phyloP scores from a whole-genome alignment of 2,888 invertebrate species.

The Epistrophella euchroma region DNA sequence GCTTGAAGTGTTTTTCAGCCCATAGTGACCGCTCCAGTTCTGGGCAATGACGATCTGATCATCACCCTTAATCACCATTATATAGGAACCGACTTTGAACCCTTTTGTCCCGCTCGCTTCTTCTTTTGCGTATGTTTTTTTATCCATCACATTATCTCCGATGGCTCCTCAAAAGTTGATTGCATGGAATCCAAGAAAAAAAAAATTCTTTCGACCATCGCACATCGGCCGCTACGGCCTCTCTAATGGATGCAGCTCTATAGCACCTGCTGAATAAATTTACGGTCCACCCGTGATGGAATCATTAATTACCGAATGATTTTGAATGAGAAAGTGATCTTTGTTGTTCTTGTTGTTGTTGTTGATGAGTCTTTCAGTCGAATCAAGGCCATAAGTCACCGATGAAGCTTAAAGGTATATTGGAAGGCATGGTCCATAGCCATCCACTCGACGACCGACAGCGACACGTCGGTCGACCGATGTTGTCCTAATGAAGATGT shows the following conservation, averaged over 20 bases:
- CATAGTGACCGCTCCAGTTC: slow-evolving; percentile 69
- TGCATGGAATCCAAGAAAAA: slow-evolving; percentile 30
- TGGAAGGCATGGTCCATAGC: background rate
- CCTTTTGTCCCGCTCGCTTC: slow-evolving; percentile 43
- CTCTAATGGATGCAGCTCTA: slow-evolving; percentile 13
- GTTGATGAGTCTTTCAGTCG: slow-evolving; percentile 15
- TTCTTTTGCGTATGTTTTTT: slow-evolving; percentile 1
- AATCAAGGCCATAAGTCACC: slow-evolving; percentile 67
- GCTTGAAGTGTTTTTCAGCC: slow-evolving; percentile 44
- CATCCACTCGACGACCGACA: background rate
- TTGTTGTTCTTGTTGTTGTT: slow-evolving; percentile 26
- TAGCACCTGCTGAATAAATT: slow-evolving; percentile 74
- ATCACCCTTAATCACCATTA: slow-evolving; percentile 61
- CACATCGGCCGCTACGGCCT: background rate
- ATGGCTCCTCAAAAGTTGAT: slow-evolving; percentile 42
- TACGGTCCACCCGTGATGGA: slow-evolving; percentile 68
- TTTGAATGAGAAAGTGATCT: slow-evolving; percentile 74
- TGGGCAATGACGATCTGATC: slow-evolving; percentile 23
- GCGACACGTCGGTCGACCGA: too few species aligned
- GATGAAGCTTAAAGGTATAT: background rate
- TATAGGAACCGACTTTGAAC: slow-evolving; percentile 60
- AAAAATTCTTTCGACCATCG: slow-evolving; percentile 42
- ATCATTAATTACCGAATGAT: slow-evolving; percentile 75
- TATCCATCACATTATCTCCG: slow-evolving; percentile 48
- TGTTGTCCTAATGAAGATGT: slow-evolving; percentile 72